Base-by-base conservation (phyloP, 2,113 vertebrate genomes). In the Phalacrocorax pelagicus region DNA sequence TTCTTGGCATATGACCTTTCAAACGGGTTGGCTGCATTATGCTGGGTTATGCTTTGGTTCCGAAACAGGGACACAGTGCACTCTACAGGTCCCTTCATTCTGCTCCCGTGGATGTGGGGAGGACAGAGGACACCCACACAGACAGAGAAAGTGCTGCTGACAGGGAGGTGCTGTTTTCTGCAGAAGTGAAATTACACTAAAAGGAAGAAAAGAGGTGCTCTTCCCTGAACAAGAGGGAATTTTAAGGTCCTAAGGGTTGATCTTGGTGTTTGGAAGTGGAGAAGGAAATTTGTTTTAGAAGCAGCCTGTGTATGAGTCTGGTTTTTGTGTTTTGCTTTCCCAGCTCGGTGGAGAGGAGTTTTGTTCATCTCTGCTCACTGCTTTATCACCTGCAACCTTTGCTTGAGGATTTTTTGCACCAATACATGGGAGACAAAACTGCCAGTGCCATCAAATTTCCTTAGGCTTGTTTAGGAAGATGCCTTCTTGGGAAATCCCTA, bases 61-160 rank as follows among this genome's bases (percentile, higher is more conserved):
- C 42, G 90, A 40, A 84, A 38, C 49, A 55, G 83, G 70, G 70
- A 80, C 81, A 94, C 83, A 85, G 54, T 95, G 96, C 78, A 65
- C 89, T 96, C 94, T 92, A 94, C 94, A 97, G 97, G 95, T 92
- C 65, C 80, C 77, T 91, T 40, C 47, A 1, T 88, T 40, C 82
- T 34, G 74, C 89, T 91, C 81, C 74, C 2, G 4, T 15, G 72
- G 81, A 19, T 0, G 0, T 40, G 81, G 62, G 46, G 34, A 87
- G 77, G 52, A 51, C 40, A 51, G 55, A 74, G 91, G 80, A 40
- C 59, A 46, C 49, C 14, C n/a, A 16, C 34, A 4, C 0, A 0
- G 19, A 40, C 29, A 34, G 14, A 51, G 21, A 57, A 89, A 65
- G 66, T 9, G 46, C 36, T 72, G 44, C 75, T 7, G 23, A 13